Percentiles rank a stretch among this genome's conserved stretches.
Evolutionary conservation across 2,113 vertebrate genomes (phyloP).

Genomic region (Sylvia atricapilla): DNA sequence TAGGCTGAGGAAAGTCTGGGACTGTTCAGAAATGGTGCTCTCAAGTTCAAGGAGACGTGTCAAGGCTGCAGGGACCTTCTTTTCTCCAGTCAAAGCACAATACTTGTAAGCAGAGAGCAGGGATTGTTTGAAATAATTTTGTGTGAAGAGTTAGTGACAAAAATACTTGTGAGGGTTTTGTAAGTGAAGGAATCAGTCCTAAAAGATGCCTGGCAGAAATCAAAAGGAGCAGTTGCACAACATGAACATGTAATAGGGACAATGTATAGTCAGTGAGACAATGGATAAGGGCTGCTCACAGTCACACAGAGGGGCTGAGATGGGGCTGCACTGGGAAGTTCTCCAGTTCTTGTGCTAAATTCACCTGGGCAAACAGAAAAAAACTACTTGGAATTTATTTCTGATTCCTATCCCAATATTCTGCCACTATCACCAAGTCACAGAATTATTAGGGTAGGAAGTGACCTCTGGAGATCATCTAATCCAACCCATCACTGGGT

Average conservation of each 20-base stretch:
- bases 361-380: neutral
- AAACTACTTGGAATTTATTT: neutral
- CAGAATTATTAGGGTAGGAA: neutral
- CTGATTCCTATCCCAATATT: neutral
- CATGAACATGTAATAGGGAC: too few relatives aligned
- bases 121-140: neutral
- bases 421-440: neutral
- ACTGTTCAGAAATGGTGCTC: neutral
- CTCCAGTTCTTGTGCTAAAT: neutral
- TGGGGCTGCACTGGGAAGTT: neutral
- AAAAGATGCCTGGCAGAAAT: neutral
- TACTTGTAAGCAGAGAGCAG: neutral
- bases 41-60: neutral
- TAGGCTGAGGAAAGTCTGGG: neutral
- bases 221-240: neutral
- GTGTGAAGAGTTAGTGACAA: neutral
- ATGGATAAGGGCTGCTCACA: neutral
- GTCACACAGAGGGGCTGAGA: neutral
- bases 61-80: neutral
- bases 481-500: neutral
- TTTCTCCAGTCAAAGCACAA: neutral
- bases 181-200: neutral
- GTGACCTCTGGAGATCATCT: neutral
- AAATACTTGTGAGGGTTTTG: neutral
- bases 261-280: rapidly evolving